Conservation (phyloP, 2,888 invertebrate genomes). For the Myathropa florea region DNA sequence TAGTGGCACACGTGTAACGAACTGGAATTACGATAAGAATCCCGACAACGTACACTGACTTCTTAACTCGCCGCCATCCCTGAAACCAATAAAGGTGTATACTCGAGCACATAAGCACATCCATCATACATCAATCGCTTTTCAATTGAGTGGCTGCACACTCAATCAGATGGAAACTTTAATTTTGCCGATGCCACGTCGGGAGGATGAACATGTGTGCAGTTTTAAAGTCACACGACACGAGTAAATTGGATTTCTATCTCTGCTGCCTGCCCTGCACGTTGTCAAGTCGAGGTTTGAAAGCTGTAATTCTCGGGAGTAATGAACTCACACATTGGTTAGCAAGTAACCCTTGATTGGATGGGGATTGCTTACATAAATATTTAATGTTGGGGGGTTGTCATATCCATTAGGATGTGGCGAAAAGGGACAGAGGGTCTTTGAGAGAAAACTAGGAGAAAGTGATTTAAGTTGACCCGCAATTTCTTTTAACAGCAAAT, state of each 20-base stretch:
- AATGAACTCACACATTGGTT: neutral
- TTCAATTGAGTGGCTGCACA: slow-evolving; percentile 20
- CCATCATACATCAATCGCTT: slow-evolving; percentile 17
- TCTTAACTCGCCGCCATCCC: neutral
- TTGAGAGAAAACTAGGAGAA: no score
- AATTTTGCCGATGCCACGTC: neutral
- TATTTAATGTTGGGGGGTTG: neutral
- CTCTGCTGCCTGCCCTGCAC: neutral
- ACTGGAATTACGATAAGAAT: slow-evolving; percentile 2
- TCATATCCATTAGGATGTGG: neutral
- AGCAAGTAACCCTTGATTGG: neutral
- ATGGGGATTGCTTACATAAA: neutral
- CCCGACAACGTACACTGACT: neutral
- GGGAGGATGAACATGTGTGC: neutral
- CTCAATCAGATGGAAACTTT: slow-evolving; percentile 23
- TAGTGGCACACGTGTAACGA: neutral
- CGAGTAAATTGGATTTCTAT: slow-evolving; percentile 9
- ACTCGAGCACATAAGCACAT: neutral
- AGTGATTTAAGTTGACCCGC: no score
- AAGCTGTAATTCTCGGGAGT: neutral
- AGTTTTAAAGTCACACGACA: neutral
- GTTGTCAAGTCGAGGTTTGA: neutral
- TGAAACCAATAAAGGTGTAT: neutral
- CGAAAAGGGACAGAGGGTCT: neutral
- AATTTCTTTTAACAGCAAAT: no score